Evolutionary conservation across 2,888 invertebrate species (phyloP), one percentile per base, ranked within the genome.

Genomic region (Stenotaenia linearis): DNA sequence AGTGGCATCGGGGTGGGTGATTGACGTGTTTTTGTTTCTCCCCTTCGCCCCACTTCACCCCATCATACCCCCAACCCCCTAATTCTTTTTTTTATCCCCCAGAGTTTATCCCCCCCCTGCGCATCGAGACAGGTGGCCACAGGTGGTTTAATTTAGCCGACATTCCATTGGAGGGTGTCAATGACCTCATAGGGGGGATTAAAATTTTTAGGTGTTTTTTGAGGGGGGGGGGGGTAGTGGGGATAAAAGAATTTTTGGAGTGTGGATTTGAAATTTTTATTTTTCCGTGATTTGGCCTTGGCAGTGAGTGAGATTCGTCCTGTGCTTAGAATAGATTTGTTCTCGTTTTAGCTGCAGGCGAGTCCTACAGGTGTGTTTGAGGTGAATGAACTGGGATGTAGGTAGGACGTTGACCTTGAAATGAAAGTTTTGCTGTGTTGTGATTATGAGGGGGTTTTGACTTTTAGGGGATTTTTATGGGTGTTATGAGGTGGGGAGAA

Each of bases 391-490:
- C 75, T 75, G 25, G 77, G 77, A 77, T 40, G 77, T 77, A 77
- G 77, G 77, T 77, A 77, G 77, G 30, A 77, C 77, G 45, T 77
- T 77, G 77, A 37, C 77, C 77, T 77, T 77, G 75, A 69, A 23
- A 69, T 40, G 40, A 40, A 40, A 40, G 40, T 40, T 40, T 40
- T 32, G 40, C 15, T 12, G 15, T 15, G 15, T 40, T 40, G 15
- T 40, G 40, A 12, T 15, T 40, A 40, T 40, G 40, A 40, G 40
- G 40, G 40, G 40, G 7, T 40, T 40, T 40, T 2, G 40, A n/a
- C n/a, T n/a, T n/a, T 12, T 40, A 15, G 7, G 40, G 15, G 15
- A 9, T 40, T 40, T 40, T 32, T 9, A 32, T 4, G 32, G 32
- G 32, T n/a, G n/a, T n/a, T n/a, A n/a, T n/a, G n/a, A n/a, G n/a